Evolutionary conservation across 2,113 vertebrate genomes (phyloP).

Genomic region (Edolisoma coerulescens): DNA sequence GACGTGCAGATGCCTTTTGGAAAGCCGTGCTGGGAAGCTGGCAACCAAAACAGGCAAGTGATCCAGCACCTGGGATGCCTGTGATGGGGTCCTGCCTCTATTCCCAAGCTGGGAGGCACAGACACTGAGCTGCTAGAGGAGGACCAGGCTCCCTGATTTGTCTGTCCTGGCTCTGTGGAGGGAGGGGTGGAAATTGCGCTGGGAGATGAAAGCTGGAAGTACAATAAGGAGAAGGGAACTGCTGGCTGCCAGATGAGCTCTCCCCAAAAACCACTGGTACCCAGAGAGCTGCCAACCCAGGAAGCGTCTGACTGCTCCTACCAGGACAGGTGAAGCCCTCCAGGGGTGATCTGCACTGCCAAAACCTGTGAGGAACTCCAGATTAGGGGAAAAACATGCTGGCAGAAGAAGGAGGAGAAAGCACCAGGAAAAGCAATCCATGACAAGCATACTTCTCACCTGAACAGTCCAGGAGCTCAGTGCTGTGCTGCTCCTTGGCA

Average conservation of each 20-base stretch:
- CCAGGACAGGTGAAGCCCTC: background rate
- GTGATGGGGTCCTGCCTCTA: accelerated
- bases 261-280: background rate
- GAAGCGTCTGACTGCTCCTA: background rate
- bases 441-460: background rate
- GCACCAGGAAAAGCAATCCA: background rate
- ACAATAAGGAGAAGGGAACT: background rate
- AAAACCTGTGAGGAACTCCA: background rate
- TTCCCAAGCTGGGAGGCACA: background rate
- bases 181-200: background rate
- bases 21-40: background rate
- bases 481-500: background rate
- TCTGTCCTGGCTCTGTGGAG: background rate
- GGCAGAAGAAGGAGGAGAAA: background rate
- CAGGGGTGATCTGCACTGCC: background rate
- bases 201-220: background rate
- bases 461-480: background rate
- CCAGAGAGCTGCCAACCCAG: background rate
- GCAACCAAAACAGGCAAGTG: background rate
- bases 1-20: background rate
- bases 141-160: background rate
- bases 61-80: background rate
- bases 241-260: background rate
- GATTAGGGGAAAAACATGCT: background rate
- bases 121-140: background rate